These are phyloP conservation scores for Rhynchophorus ferrugineus DNA, from an alignment of 1,140 invertebrate genomes.

Conservation along the genomic window DNA sequence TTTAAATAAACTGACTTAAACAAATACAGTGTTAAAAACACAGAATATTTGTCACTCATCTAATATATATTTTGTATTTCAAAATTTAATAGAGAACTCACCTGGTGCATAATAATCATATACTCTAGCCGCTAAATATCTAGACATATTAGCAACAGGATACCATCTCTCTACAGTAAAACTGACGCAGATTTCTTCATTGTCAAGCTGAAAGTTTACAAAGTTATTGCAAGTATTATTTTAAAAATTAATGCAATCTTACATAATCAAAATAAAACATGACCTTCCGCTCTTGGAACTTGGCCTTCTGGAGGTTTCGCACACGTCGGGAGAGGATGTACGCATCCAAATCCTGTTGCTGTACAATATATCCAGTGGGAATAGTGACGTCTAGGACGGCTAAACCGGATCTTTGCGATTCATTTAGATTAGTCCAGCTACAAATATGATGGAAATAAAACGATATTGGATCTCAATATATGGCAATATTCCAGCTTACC, in stretches of 20 bases:
- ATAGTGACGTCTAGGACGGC: conserved; percentile 85
- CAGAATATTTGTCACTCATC: no score
- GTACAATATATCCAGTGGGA: conserved; percentile 89
- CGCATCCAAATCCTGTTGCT: conserved; percentile 79
- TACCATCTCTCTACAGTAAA: conserved; percentile 91
- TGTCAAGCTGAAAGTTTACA: conserved; percentile 57
- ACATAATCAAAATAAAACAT: conserved; percentile 94
- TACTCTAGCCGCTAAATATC: conserved; percentile 80
- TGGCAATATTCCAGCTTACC: conserved; percentile 43
- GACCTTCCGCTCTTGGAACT: conserved; percentile 73
- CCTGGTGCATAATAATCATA: conserved; percentile 96
- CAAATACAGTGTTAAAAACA: no score
- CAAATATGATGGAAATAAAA: conserved; percentile 17
- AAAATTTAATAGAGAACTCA: conserved; percentile 47
- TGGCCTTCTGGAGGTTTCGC: conserved; percentile 74
- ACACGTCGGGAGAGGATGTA: conserved; percentile 72
- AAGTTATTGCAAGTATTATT: background rate
- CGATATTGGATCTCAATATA: no score
- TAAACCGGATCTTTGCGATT: conserved; percentile 80
- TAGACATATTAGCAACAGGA: conserved; percentile 93
- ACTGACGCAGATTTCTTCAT: conserved; percentile 78
- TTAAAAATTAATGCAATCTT: conserved; percentile 41
- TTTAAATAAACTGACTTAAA: no score
- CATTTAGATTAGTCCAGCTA: conserved; percentile 71
- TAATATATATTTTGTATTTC: no score